These are phyloP conservation scores for Blomia tropicalis DNA, from an alignment of 2,888 invertebrate species.

Conservation along the genomic window DNA sequence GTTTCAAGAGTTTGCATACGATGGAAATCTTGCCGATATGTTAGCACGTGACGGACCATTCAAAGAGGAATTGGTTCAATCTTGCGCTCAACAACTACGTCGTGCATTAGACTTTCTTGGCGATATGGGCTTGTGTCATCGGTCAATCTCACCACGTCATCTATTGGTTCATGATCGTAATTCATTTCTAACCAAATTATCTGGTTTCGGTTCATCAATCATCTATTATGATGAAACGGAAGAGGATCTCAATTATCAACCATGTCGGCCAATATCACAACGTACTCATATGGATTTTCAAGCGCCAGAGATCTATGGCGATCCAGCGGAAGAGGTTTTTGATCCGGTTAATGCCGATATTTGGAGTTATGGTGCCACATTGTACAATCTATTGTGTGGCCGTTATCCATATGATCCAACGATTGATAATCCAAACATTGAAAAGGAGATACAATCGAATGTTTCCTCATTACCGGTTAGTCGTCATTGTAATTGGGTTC, in stretches of 20 bases:
- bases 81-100: background rate
- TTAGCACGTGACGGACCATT: background rate
- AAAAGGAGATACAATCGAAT: background rate
- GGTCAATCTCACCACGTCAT: slow-evolving; percentile 7
- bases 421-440: too few relatives aligned
- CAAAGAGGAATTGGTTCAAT: background rate
- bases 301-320: slow-evolving; percentile 16
- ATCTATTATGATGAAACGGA: slow-evolving; percentile 1
- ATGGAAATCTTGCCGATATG: background rate
- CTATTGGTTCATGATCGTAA: slow-evolving; percentile 3
- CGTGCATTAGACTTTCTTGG: slow-evolving; percentile 14
- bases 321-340: slow-evolving; percentile 6
- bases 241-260: slow-evolving; percentile 13
- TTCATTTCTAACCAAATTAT: slow-evolving; percentile 6
- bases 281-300: background rate
- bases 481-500: background rate
- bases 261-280: background rate
- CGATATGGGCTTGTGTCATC: slow-evolving; percentile 2
- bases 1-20: slow-evolving; percentile 13
- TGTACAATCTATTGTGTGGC: background rate
- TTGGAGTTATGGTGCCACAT: slow-evolving; percentile 11
- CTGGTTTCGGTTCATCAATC: background rate
- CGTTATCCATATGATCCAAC: slow-evolving; percentile 17
- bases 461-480: background rate
- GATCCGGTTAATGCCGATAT: slow-evolving; percentile 15